Evolutionary conservation across 2,888 invertebrate genomes (phyloP).

Genomic region (Orchestes rusci): DNA sequence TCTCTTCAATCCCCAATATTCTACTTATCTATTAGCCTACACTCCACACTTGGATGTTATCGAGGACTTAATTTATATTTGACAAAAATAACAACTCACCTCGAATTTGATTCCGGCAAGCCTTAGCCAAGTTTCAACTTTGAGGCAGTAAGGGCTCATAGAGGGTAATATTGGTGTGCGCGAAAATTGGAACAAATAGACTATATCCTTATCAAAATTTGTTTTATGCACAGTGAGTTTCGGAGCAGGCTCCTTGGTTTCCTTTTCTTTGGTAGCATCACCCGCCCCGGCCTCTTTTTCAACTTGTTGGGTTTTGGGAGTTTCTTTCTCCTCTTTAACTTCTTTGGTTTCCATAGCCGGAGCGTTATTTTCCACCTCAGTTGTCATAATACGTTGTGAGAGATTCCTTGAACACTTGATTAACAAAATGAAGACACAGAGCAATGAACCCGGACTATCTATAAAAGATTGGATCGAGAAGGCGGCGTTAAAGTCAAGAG

Average conservation of each 20-base stretch:
- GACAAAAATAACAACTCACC: conserved; percentile 60
- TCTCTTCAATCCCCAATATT: too few relatives aligned
- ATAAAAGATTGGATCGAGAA: too few relatives aligned
- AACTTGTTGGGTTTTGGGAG: conserved; percentile 45
- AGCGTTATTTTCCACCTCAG: conserved; percentile 67
- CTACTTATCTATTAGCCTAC: too few relatives aligned
- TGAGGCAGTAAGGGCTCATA: conserved; percentile 86
- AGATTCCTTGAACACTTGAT: conserved; percentile 10
- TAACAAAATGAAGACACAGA: conserved; percentile 10
- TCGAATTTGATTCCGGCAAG: conserved; percentile 88
- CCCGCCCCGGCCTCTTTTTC: conserved; percentile 40
- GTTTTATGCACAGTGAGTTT: conserved; percentile 79
- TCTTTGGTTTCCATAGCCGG: conserved; percentile 56
- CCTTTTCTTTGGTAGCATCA: conserved; percentile 48
- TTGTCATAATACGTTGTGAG: conserved; percentile 69
- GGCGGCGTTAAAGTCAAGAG: too few relatives aligned
- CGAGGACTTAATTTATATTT: too few relatives aligned
- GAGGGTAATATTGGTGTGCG: conserved; percentile 86
- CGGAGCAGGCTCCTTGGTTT: conserved; percentile 58
- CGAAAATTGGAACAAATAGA: conserved; percentile 91
- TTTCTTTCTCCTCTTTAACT: conserved; percentile 46
- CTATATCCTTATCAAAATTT: conserved; percentile 85
- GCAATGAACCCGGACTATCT: too few relatives aligned
- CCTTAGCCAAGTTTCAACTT: conserved; percentile 93
- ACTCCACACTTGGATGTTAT: too few relatives aligned